Base-by-base conservation (phyloP, 1,140 invertebrate species). In the Sinonovacula constricta region DNA sequence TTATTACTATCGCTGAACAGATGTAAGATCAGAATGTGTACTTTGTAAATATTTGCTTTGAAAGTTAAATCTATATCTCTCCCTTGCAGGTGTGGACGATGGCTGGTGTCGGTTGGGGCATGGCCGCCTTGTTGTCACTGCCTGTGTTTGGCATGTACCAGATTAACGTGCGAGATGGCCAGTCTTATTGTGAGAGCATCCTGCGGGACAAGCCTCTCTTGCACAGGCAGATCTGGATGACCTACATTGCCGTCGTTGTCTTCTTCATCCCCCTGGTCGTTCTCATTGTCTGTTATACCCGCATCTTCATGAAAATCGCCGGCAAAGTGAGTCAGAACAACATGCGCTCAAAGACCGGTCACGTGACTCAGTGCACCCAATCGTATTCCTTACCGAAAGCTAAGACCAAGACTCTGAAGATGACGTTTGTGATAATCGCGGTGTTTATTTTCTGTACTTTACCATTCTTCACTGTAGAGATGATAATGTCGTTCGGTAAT, bases 381-480 rank as follows among this genome's bases (percentile, higher is more conserved):
- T 87, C 88, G 0, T 86, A 81, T 5, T 88, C 90, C 2, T 79
- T 92, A 10, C 88, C 87, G 22, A 87, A 83, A 68, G 91, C 91
- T 0, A 91, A 91, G 76, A 85, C 89, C 4, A 92, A 92, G 79
- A 92, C 91, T 0, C 72, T 92, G 28, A 90, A 88, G 66, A 90
- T 92, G 89, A 91, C 91, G 0, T 79, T 89, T 22, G 90, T 91
- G 7, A 91, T 92, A 18, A 87, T 90, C 0, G 30, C 70, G 1
- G 82, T 83, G 18, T 92, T 89, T 81, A 83, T 91, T 26, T 53
- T 90, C 0, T 91, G 89, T 72, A 85, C 85, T 3, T 26, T 88
- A 56, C 91, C 91, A 2, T 92, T 91, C 57, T 88, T 91, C 76
- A 79, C 90, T 34, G 86, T 87, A 15, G 91, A 92, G 68, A 88